Base-by-base conservation (phyloP, 2,113 vertebrate species). In the Dasyurus viverrinus region DNA sequence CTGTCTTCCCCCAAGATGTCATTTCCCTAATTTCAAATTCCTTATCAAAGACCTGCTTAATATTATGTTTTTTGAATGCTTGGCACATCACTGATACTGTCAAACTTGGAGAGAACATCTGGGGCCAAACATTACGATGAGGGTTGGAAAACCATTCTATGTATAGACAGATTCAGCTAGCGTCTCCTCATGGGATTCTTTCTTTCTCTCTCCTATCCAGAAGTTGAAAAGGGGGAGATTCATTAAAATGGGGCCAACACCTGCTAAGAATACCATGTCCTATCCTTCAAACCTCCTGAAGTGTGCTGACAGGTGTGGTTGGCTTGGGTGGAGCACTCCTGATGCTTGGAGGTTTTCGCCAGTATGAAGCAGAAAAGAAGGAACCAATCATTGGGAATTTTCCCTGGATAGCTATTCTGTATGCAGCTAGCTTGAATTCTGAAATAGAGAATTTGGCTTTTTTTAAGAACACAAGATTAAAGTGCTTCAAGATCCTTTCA, bases 41-140 rank as follows among this genome's bases (percentile, higher is more conserved):
- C 36, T 50, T 8, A 30, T 52, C 7, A 0, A 11, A 91, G 90
- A 10, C 27, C 57, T 89, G 89, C 47, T 8, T 25, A 92, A 93
- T 25, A 92, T 42, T 89, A 22, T 57, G 47, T 22, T n/a, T 92
- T 94, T 93, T 36, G 92, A 47, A 19, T 84, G 36, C n/a, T 7
- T 84, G 68, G 68, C 68, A 84, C 22, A 2, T 42, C 91, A 60
- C 30, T 25, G 2, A 54, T 84, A 25, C 10, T 92, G 30, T 60
- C 27, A 93, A 95, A 91, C 14, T 48, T 23, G 48, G 89, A 76
- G 53, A 90, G 14, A 84, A 30, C 90, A 68, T 91, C 95, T 93
- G 57, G 48, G 16, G 57, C 16, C 26, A 92, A 94, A 91, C 91
- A 50, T n/a, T 36, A 22, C 14, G 46, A 10, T 91, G 19, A 46